phyloP scores from a whole-genome alignment of 1,140 invertebrate species.

The Eupristina koningsbergeri region DNA sequence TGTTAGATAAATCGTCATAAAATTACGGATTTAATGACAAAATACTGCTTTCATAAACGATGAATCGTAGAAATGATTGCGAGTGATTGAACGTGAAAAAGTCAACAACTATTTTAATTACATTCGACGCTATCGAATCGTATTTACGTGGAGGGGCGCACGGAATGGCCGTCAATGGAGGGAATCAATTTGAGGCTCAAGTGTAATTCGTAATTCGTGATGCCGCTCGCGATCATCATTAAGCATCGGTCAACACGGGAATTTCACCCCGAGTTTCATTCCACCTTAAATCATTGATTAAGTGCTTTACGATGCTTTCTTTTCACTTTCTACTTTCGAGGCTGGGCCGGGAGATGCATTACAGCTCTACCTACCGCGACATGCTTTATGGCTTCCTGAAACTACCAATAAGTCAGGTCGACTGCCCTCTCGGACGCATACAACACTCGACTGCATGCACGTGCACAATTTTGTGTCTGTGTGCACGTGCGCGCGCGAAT shows the following conservation, averaged over 20 bases:
- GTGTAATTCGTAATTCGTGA: conserved; percentile 8
- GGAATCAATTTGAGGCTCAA: conserved; percentile 8
- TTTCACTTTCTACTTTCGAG: conserved; percentile 33
- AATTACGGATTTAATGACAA: not conserved
- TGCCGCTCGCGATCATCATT: conserved; percentile 9
- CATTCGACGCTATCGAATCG: not conserved
- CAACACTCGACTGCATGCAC: no score
- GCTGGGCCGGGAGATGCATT: not conserved
- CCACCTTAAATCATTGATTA: conserved; percentile 38
- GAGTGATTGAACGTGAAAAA: not conserved
- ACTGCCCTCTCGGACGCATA: not conserved
- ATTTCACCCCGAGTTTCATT: conserved; percentile 26
- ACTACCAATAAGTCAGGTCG: conserved; percentile 35
- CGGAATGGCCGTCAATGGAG: no score
- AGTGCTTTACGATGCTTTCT: conserved; percentile 35
- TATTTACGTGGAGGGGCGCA: not conserved
- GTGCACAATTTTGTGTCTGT: not conserved
- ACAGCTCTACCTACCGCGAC: not conserved
- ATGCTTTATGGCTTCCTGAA: conserved; percentile 39
- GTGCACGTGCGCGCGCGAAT: conserved; percentile 15
- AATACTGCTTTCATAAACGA: not conserved
- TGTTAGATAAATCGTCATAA: not conserved
- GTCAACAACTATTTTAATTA: conserved; percentile 21
- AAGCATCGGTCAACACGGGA: conserved; percentile 8
- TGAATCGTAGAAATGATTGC: not conserved